These are phyloP conservation scores for Damaliscus lunatus DNA, from an alignment of 2,113 vertebrate genomes.

Conservation along the genomic window DNA sequence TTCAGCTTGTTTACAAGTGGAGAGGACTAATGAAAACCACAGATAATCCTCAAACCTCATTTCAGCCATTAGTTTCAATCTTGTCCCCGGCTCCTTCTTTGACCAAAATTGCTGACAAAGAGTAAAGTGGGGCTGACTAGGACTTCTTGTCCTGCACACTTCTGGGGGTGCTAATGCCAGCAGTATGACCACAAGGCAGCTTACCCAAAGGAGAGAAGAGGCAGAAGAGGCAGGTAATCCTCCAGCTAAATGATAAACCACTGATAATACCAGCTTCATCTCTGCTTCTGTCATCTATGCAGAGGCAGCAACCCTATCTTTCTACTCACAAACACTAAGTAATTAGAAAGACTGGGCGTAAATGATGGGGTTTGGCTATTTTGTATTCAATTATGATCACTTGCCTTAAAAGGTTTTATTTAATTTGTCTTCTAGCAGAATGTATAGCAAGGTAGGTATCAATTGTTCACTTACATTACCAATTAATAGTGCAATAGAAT, in stretches of 20 bases:
- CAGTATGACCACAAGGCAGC: not conserved
- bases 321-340: not conserved
- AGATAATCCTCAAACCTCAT: constrained; percentile 4
- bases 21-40: constrained; percentile 5
- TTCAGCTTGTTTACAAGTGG: constrained; percentile 33
- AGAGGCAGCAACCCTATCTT: not conserved
- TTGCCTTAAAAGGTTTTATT: constrained; percentile 56
- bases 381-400: constrained; percentile 46
- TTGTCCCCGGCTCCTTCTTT: not conserved
- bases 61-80: constrained; percentile 40
- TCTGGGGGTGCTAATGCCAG: not conserved
- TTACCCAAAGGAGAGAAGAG: not conserved
- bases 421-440: constrained; percentile 13
- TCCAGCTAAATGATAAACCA: not conserved
- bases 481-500: constrained; percentile 70
- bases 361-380: not conserved
- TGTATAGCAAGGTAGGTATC: constrained; percentile 14
- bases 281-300: not conserved
- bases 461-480: constrained; percentile 53
- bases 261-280: not conserved
- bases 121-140: not conserved
- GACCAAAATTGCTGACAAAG: constrained; percentile 9
- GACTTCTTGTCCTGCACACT: not conserved
- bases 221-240: not conserved
- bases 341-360: not conserved